Percentiles rank a stretch among this genome's conserved stretches.
Evolutionary conservation across 1,140 invertebrate genomes (phyloP).

Genomic region (Drosophila nasuta): DNA sequence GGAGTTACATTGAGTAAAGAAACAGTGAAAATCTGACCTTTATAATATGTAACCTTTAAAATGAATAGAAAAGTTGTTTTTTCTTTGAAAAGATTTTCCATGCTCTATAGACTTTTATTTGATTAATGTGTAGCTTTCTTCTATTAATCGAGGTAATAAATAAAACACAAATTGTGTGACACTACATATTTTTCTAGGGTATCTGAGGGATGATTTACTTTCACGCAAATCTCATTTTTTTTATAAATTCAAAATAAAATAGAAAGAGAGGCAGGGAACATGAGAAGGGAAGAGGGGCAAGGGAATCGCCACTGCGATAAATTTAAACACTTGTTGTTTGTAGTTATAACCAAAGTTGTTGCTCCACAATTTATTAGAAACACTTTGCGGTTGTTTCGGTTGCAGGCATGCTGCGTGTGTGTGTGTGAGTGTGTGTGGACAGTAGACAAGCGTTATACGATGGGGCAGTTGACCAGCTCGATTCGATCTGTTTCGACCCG

Average conservation of each 20-base stretch:
- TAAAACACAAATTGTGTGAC: no score
- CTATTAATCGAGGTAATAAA: no score
- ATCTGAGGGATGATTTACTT: background rate
- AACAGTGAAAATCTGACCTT: no score
- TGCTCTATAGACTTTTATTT: no score
- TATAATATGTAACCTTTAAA: no score
- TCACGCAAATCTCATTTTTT: background rate
- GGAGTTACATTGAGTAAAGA: no score
- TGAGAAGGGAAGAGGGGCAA: background rate
- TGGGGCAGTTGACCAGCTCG: background rate
- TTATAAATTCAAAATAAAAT: background rate
- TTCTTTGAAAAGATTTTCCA: no score
- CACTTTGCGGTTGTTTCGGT: constrained; percentile 75
- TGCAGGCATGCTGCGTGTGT: constrained; percentile 58
- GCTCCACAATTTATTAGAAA: constrained; percentile 79
- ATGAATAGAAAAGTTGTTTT: no score
- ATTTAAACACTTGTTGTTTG: constrained; percentile 80
- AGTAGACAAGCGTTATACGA: background rate
- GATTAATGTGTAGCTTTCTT: no score
- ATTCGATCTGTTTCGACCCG: background rate
- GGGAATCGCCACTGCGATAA: constrained; percentile 73
- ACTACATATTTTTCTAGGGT: background rate
- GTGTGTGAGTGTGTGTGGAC: background rate
- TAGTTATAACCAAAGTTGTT: constrained; percentile 61
- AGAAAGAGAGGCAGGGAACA: background rate